Percentiles rank a stretch among this genome's conserved stretches.
These are phyloP conservation scores for Hyalella azteca DNA, from an alignment of 2,888 invertebrate genomes.

Conservation along the genomic window DNA sequence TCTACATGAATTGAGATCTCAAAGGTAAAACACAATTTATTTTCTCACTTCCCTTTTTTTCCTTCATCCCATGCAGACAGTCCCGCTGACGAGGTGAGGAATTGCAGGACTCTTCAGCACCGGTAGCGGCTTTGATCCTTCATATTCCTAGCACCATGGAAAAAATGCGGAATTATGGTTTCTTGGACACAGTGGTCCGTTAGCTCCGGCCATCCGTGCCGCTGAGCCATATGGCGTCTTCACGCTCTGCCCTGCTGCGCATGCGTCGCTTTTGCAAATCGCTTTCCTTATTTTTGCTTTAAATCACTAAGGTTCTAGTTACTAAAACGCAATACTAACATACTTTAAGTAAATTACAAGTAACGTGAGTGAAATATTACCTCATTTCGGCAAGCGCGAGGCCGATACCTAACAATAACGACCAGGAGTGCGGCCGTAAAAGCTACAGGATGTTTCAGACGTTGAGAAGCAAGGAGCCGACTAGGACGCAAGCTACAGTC, in stretches of 20 bases:
- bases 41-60: too few species aligned
- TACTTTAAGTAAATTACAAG: too few species aligned
- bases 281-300: not conserved
- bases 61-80: not conserved
- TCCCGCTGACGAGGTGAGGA: not conserved
- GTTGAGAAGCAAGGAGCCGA: constrained; percentile 26
- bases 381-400: not conserved
- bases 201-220: constrained; percentile 24
- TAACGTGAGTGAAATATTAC: too few species aligned
- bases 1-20: not conserved
- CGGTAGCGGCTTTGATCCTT: constrained; percentile 11
- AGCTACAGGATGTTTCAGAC: not conserved
- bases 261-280: constrained; percentile 16
- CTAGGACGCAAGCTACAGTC: not conserved
- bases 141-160: not conserved
- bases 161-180: constrained; percentile 37
- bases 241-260: constrained; percentile 28
- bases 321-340: too few species aligned
- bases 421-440: not conserved
- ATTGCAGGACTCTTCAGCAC: not conserved
- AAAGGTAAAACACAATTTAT: too few species aligned
- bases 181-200: constrained; percentile 34
- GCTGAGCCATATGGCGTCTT: constrained; percentile 22
- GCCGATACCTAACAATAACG: not conserved
- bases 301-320: not conserved